Percentiles rank a stretch among this genome's conserved stretches.
Conservation (phyloP, 1,140 invertebrate species). For the Brachionus sp. region DNA sequence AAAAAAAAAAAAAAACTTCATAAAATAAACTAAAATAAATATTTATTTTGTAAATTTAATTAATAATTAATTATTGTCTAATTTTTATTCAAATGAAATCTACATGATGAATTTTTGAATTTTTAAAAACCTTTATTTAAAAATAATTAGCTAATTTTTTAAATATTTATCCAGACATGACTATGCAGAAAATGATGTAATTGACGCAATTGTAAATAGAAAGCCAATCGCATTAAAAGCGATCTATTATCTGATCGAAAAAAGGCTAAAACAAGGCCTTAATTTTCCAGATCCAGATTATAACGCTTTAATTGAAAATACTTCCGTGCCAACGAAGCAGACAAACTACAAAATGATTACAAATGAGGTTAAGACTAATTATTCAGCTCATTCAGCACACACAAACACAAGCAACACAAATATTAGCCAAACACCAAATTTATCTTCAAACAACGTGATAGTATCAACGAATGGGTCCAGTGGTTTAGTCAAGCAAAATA, state of each 20-base stretch:
- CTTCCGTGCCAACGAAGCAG: neutral
- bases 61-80: neutral
- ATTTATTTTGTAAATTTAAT: no score
- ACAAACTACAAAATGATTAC: slow-evolving; percentile 20
- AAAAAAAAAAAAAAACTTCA: no score
- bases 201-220: slow-evolving; percentile 41
- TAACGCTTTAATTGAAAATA: slow-evolving; percentile 4
- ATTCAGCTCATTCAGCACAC: neutral
- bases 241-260: slow-evolving; percentile 43
- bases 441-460: neutral
- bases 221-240: slow-evolving; percentile 41
- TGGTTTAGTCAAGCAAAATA: slow-evolving; percentile 34
- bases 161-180: slow-evolving; percentile 16
- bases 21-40: no score
- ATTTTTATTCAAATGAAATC: no score
- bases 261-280: slow-evolving; percentile 24
- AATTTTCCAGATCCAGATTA: slow-evolving; percentile 37
- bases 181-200: slow-evolving; percentile 36
- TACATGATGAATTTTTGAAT: no score
- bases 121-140: no score
- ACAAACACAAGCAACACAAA: slow-evolving; percentile 27
- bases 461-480: neutral
- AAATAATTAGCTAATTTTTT: no score
- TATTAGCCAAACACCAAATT: slow-evolving; percentile 21
- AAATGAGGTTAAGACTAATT: neutral